Base-by-base conservation (phyloP, 2,888 invertebrate genomes). In the Taphrorychus bicolor region DNA sequence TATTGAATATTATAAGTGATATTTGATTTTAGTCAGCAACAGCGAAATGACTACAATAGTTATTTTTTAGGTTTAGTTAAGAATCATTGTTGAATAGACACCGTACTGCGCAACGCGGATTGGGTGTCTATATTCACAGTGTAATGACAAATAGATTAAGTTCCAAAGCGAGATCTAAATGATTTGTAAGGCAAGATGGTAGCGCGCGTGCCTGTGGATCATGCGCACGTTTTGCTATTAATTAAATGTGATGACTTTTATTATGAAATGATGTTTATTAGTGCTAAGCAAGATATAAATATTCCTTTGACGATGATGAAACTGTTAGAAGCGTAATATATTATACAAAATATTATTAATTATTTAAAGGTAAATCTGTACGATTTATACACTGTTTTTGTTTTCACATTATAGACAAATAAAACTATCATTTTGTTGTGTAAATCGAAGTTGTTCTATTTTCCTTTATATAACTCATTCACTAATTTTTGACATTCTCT, bases 361-460 rank as follows among this genome's bases (percentile, higher is more conserved):
- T 70, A 71, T 72, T 69, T 69, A 51, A 18, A 40, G 62, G 66
- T 73, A 73, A 72, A 74, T 74, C 73, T 70, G 62, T 61, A 65
- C 69, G 71, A 73, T 75, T 75, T 75, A 73, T 70, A 70, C 71
- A 71, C 74, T 77, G 76, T 76, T 76, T 75, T 76, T 76, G 75
- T 76, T 76, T 76, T 76, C 71, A 73, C 75, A 75, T 75, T 73
- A 73, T 74, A 75, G 73, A 76, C 73, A 77, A 54, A 75, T 76
- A 75, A 77, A 59, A 64, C 71, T 76, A 77, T 76, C 72, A 75
- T 61, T n/a, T 73, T 77, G 77, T 77, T 77, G 70, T 3, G 11
- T 32, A 7, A n/a, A n/a, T n/a, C n/a, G n/a, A n/a, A n/a, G n/a
- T n/a, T n/a, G n/a, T n/a, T n/a, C n/a, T n/a, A n/a, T n/a, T n/a